Conservation (phyloP, 1,140 invertebrate species). For the Drusus annulatus region DNA sequence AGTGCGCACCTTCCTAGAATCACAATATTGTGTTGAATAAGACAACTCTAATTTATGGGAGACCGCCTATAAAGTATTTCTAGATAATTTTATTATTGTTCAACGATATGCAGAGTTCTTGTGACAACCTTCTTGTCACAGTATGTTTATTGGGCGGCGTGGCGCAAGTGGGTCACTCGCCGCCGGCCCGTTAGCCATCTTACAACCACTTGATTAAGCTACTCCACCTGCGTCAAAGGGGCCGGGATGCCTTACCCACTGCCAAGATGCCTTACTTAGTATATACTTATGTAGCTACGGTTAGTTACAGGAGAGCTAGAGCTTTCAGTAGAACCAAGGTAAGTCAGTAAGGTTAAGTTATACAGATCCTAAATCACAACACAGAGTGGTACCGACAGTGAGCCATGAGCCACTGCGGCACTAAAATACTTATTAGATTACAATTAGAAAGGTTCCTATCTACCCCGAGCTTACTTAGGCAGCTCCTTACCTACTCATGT, state of each 20-base stretch:
- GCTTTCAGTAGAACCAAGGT: constrained; percentile 39
- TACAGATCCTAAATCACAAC: constrained; percentile 58
- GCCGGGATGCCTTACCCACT: neutral
- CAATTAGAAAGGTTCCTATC: constrained; percentile 53
- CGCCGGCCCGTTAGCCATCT: constrained; percentile 12
- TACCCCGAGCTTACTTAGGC: constrained; percentile 15
- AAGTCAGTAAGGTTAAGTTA: constrained; percentile 47
- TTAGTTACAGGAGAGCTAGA: neutral
- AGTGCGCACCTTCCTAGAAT: constrained; percentile 14
- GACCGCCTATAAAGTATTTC: constrained; percentile 38
- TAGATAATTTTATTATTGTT: constrained; percentile 58
- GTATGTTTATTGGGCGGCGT: neutral
- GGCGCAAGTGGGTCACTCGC: neutral
- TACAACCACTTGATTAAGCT: constrained; percentile 3
- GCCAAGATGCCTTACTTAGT: neutral
- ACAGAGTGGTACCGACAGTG: constrained; percentile 55
- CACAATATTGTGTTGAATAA: constrained; percentile 32
- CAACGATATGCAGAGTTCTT: constrained; percentile 59
- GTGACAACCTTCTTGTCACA: constrained; percentile 14
- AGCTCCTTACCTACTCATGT: neutral
- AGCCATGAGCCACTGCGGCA: constrained; percentile 10
- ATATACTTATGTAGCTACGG: neutral
- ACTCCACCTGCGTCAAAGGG: neutral
- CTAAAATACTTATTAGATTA: constrained; percentile 26
- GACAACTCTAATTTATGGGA: constrained; percentile 26